These are phyloP conservation scores for Pegoplata infirma DNA, from an alignment of 2,888 invertebrate genomes.

Conservation along the genomic window DNA sequence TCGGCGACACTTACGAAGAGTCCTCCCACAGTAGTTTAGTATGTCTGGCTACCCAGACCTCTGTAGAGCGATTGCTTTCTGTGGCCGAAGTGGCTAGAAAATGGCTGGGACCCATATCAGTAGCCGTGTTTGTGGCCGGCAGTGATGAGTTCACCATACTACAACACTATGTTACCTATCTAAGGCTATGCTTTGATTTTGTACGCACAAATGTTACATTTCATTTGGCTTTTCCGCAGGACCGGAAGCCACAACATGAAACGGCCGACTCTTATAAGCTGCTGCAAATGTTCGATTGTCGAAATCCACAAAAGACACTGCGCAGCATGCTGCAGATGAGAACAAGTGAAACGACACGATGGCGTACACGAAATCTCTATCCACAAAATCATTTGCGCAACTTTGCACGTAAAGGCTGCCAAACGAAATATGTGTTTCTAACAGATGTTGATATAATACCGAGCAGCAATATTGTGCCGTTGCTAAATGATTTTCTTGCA, in stretches of 20 bases:
- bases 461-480: conserved; percentile 84
- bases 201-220: conserved; percentile 86
- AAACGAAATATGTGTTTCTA: conserved; percentile 88
- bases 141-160: conserved; percentile 87
- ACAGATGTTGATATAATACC: conserved; percentile 94
- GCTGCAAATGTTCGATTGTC: conserved; percentile 83
- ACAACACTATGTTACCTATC: conserved; percentile 86
- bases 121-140: conserved; percentile 88
- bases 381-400: conserved; percentile 95
- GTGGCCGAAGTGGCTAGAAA: conserved; percentile 88
- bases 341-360: conserved; percentile 82
- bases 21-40: conserved; percentile 78
- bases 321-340: conserved; percentile 81
- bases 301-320: conserved; percentile 83
- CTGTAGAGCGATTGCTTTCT: conserved; percentile 89
- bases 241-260: conserved; percentile 64
- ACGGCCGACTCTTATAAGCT: conserved; percentile 83
- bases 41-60: conserved; percentile 91
- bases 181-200: conserved; percentile 86
- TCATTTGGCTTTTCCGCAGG: conserved; percentile 86
- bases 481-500: conserved; percentile 84
- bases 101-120: conserved; percentile 92
- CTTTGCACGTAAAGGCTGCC: conserved; percentile 90
- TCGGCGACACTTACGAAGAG: conserved; percentile 82
- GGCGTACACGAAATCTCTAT: conserved; percentile 88